Percentiles rank a stretch among this genome's conserved stretches.
Conservation (phyloP, 2,113 vertebrate species). For the Cryptotis parvus region DNA sequence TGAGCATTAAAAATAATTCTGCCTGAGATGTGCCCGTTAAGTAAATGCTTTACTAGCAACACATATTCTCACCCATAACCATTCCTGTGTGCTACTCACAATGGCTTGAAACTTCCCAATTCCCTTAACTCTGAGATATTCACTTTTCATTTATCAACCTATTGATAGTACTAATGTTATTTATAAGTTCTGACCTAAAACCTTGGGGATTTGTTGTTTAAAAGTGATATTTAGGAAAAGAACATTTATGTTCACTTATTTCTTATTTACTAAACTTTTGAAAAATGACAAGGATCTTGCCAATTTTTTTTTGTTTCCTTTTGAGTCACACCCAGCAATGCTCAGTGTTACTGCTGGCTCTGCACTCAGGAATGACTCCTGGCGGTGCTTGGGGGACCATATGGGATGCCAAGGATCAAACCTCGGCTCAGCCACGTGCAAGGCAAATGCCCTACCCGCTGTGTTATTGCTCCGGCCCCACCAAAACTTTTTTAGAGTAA, state of each 20-base stretch:
- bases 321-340: too few species aligned
- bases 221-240: background rate
- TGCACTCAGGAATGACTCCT: too few species aligned
- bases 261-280: background rate
- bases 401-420: too few species aligned
- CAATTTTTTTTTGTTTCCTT: too few species aligned
- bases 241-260: background rate
- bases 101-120: background rate
- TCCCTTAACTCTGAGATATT: background rate
- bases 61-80: background rate
- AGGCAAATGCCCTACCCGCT: too few species aligned
- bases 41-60: background rate
- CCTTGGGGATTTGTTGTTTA: background rate
- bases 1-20: background rate
- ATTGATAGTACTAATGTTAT: background rate
- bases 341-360: too few species aligned
- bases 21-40: background rate
- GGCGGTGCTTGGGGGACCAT: too few species aligned
- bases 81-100: background rate
- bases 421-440: too few species aligned
- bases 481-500: too few species aligned
- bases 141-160: background rate
- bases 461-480: too few species aligned
- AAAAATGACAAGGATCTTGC: constrained; percentile 6
- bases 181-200: background rate